Evolutionary conservation across 2,797 vertebrate genomes (phyloP), one percentile per base, ranked within the genome.

Genomic region (Esox lucius): DNA sequence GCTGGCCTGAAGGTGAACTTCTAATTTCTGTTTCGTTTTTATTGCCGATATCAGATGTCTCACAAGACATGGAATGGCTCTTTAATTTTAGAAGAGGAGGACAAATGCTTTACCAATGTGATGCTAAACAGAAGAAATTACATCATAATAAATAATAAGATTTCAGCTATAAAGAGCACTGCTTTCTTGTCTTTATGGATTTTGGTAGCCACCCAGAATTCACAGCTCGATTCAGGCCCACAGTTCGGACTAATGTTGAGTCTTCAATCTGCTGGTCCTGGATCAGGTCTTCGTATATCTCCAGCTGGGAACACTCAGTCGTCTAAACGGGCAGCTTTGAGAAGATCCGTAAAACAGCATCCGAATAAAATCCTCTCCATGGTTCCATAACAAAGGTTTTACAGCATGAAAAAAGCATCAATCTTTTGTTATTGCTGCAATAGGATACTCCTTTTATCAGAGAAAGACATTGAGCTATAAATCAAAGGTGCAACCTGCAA

Each of bases 231-330:
- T 79, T 77, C 2, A 0, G 80, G 87, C 87, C 90, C 89, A 90
- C 91, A 90, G 85, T 86, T 78, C 72, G 86, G 77, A 81, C 78
- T 78, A 77, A 86, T 85, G 80, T 74, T 85, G 84, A 65, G 78
- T 79, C 80, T 81, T 84, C 74, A 84, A 86, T 87, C 49, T 61
- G 86, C 76, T 74, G 82, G 86, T 83, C 82, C 85, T 69, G 81
- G 84, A 86, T 66, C 79, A 75, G 82, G 80, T 78, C 83, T 80
- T 85, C 82, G 77, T 84, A 81, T 81, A 81, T 81, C 85, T 83
- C 78, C 90, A 91, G 91, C 91, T 93, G 91, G 87, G 84, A 86
- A 80, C 85, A 83, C 86, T 92, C 92, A 89, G 78, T 77, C 72
- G 70, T 69, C 80, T 81, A 82, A 85, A 83, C 5, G 24, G 73